Percentiles rank a stretch among this genome's conserved stretches.
phyloP scores from a whole-genome alignment of 2,113 vertebrate species.

The Tragelaphus scriptus region DNA sequence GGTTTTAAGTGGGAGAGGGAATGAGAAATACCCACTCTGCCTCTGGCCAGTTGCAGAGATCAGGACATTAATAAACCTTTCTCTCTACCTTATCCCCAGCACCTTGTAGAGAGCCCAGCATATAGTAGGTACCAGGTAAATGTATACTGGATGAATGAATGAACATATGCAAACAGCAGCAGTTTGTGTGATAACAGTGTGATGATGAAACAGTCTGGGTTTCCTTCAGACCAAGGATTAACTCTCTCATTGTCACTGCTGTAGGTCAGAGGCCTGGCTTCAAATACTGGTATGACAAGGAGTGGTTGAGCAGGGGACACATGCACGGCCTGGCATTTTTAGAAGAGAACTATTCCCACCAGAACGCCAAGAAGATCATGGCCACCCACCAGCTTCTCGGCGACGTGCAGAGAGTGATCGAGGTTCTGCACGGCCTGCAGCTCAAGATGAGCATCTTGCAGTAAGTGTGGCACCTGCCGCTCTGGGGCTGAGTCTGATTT shows the following conservation, averaged over 20 bases:
- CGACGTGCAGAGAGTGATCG: conserved; percentile 88
- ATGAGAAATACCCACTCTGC: neutral
- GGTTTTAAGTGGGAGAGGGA: neutral
- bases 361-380: conserved; percentile 93
- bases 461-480: conserved; percentile 79
- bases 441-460: conserved; percentile 95
- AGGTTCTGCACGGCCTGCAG: conserved; percentile 93
- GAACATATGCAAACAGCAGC: neutral
- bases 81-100: neutral
- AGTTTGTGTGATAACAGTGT: neutral
- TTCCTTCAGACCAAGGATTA: conserved; percentile 44
- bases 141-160: neutral
- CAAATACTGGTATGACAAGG: conserved; percentile 92
- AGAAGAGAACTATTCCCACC: conserved; percentile 94
- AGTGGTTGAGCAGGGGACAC: conserved; percentile 91
- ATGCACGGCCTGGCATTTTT: conserved; percentile 96
- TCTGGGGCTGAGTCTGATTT: neutral
- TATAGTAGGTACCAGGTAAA: neutral
- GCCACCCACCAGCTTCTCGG: conserved; percentile 93
- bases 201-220: neutral
- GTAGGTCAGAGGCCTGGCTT: conserved; percentile 91
- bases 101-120: neutral
- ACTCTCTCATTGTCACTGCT: conserved; percentile 54
- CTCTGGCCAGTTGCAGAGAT: neutral
- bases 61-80: neutral